A percentile compares a stretch with the other conserved stretches of the same genome.
These are phyloP conservation scores for Ispidina picta DNA, from an alignment of 2,797 vertebrate species.

Conservation along the genomic window DNA sequence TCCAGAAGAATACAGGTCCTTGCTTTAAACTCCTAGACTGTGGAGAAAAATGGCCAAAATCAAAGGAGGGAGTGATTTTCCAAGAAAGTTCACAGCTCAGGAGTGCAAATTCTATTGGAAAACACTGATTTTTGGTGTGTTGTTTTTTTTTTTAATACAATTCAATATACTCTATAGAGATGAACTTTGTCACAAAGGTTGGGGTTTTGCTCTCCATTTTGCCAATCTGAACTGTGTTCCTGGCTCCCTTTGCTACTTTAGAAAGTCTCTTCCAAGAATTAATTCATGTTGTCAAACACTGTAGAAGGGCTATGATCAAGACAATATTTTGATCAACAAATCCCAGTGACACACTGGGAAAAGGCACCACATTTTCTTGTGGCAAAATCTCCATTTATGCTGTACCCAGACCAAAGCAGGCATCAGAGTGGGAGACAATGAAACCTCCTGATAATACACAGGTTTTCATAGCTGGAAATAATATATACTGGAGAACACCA, in stretches of 20 bases:
- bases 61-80: background rate
- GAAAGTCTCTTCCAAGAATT: background rate
- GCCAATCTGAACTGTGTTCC: background rate
- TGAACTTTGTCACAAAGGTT: background rate
- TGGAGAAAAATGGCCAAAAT: background rate
- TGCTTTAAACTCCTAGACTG: background rate
- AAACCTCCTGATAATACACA: background rate
- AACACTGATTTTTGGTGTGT: background rate
- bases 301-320: background rate
- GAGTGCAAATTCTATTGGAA: background rate
- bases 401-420: background rate
- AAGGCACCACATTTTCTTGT: background rate
- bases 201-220: background rate
- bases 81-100: background rate
- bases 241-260: background rate
- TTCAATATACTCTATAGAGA: background rate
- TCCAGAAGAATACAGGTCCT: background rate
- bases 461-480: background rate
- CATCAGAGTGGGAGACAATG: background rate
- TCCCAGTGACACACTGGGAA: background rate
- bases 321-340: background rate
- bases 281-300: background rate
- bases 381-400: background rate
- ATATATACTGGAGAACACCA: background rate
- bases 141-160: background rate